These are phyloP conservation scores for Himalopsyche tibetana DNA, from an alignment of 2,888 invertebrate genomes.

Conservation along the genomic window DNA sequence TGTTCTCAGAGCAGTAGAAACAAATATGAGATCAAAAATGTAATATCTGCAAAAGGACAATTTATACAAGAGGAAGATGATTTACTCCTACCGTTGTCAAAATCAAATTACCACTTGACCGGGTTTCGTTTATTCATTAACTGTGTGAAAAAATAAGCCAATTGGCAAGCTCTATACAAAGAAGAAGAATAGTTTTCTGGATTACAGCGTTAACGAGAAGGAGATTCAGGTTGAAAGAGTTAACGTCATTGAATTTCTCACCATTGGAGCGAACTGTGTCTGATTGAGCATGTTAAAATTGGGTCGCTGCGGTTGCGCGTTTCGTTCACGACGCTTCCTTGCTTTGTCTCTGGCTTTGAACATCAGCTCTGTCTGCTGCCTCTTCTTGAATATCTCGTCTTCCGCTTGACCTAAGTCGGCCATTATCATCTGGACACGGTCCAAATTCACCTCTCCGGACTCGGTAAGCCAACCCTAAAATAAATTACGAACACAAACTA, in stretches of 20 bases:
- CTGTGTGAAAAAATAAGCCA: too few relatives aligned
- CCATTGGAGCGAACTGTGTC: slow-evolving; percentile 88
- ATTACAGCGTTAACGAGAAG: neutral
- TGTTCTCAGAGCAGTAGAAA: too few relatives aligned
- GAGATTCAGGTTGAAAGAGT: neutral
- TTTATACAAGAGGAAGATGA: too few relatives aligned
- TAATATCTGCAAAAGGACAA: too few relatives aligned
- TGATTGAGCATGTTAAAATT: slow-evolving; percentile 83
- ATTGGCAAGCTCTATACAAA: too few relatives aligned
- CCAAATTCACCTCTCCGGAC: slow-evolving; percentile 94
- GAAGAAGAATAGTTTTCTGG: too few relatives aligned
- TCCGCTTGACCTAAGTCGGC: slow-evolving; percentile 94
- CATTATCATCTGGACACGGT: slow-evolving; percentile 96
- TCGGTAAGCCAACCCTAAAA: slow-evolving; percentile 94
- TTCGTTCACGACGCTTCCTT: slow-evolving; percentile 78
- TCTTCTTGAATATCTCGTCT: slow-evolving; percentile 96
- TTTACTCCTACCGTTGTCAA: too few relatives aligned
- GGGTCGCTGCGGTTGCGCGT: slow-evolving; percentile 78
- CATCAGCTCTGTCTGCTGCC: slow-evolving; percentile 90
- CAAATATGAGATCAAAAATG: too few relatives aligned
- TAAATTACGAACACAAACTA: slow-evolving; percentile 51
- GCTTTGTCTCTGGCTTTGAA: slow-evolving; percentile 88
- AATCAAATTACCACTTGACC: too few relatives aligned
- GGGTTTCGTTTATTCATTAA: too few relatives aligned
- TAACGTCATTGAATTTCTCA: slow-evolving; percentile 68